Percentiles rank a stretch among this genome's conserved stretches.
Conservation (phyloP, 2,113 vertebrate genomes). For the Boulengeromyrus knoepffleri region DNA sequence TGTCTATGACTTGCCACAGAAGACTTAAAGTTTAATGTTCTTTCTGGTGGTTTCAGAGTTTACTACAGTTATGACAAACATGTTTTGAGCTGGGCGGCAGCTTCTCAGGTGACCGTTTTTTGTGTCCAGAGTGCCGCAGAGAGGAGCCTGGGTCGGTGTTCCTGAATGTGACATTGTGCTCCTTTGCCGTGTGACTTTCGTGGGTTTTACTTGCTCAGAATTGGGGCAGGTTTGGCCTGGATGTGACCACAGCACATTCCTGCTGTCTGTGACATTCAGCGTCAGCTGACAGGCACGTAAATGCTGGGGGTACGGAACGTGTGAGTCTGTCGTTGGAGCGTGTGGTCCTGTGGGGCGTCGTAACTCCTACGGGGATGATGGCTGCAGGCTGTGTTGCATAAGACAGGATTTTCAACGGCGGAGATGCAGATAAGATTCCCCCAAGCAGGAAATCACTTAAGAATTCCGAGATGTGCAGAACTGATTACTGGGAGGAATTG, state of each 20-base stretch:
- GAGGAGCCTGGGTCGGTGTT: neutral
- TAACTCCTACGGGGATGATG: neutral
- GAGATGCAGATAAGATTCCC: neutral
- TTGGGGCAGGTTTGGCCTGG: neutral
- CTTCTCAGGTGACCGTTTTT: neutral
- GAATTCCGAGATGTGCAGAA: neutral
- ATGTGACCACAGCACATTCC: neutral
- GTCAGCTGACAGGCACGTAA: neutral
- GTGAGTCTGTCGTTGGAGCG: neutral
- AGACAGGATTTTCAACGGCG: neutral
- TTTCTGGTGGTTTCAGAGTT: neutral
- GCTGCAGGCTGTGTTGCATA: neutral
- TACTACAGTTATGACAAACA: neutral
- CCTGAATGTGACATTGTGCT: neutral
- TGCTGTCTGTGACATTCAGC: neutral
- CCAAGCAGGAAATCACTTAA: neutral
- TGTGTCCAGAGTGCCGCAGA: neutral
- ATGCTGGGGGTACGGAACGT: neutral
- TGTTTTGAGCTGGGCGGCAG: neutral
- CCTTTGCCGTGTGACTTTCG: neutral
- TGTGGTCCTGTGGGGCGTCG: neutral
- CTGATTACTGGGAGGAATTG: neutral
- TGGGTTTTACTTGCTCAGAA: neutral
- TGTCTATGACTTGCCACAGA: neutral
- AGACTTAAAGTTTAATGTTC: neutral